A percentile compares a stretch with the other conserved stretches of the same genome.
These are phyloP conservation scores for Bujurquina vittata DNA, from an alignment of 2,113 vertebrate genomes.

Conservation along the genomic window DNA sequence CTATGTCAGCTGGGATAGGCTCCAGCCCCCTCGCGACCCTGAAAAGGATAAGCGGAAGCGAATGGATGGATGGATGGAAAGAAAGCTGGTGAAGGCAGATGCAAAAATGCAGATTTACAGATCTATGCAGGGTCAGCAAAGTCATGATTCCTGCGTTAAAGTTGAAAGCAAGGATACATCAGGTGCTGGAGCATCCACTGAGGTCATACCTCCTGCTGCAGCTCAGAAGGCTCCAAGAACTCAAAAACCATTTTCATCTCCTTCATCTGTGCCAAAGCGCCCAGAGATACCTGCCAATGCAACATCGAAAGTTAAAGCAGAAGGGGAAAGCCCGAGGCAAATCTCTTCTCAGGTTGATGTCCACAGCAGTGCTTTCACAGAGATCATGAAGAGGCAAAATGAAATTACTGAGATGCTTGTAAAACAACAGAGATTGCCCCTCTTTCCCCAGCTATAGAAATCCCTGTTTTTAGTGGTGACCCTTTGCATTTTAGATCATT, in stretches of 20 bases:
- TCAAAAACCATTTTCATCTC: not conserved
- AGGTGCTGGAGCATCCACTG: not conserved
- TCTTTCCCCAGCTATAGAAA: not conserved
- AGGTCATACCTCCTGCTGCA: not conserved
- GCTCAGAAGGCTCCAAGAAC: not conserved
- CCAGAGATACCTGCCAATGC: no score
- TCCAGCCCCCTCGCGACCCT: no score
- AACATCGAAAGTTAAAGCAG: no score
- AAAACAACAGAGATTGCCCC: not conserved
- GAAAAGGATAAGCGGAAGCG: no score
- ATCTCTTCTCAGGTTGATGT: not conserved
- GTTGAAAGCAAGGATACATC: not conserved
- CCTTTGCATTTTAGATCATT: not conserved
- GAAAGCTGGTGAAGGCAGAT: not conserved
- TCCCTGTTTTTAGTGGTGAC: not conserved
- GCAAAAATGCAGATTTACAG: not conserved
- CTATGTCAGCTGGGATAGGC: no score
- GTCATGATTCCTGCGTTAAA: not conserved
- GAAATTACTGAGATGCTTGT: not conserved
- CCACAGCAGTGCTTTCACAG: not conserved
- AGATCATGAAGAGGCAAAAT: not conserved
- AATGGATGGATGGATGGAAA: no score
- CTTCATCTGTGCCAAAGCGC: no score
- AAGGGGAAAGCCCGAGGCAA: not conserved
- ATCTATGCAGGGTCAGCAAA: not conserved